Base-by-base conservation (phyloP, 2,113 vertebrate genomes). In the Alligator sinensis region DNA sequence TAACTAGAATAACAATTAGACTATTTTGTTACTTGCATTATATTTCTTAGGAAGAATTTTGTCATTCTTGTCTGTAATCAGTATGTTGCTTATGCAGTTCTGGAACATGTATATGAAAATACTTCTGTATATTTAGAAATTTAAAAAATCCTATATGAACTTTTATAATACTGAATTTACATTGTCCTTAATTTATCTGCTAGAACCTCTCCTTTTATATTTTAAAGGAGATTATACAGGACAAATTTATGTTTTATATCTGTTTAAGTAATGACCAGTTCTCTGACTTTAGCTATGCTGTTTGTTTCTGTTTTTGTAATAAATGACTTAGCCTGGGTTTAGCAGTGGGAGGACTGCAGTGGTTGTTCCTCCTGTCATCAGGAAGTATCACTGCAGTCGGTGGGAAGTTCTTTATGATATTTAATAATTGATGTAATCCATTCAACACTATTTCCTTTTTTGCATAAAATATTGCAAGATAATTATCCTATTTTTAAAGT, bases 341-440 rank as follows among this genome's bases (percentile, higher is more conserved):
- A 88, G 24, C 90, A 66, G 63, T 77, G 80, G 87, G 68, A 54
- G 66, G 78, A 93, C 94, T 95, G 96, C 96, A 92, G 96, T 70
- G 76, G 13, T 84, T 77, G 89, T 27, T 80, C 93, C 38, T 76
- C 72, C 90, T 8, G 9, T 74, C 60, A 60, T 89, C 63, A 77
- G 90, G 89, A 78, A 94, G 87, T 47, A 47, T 92, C 81, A 74
- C 92, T 97, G 95, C 96, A 94, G 89, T 95, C 83, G 77, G 54
- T 82, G 25, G 55, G 63, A 77, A 87, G 63, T 82, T 86, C 57
- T 9, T 5, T 63, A 3, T 38, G 58, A 21, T 87, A 62, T 86
- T 59, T 47, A 38, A 14, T 82, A 12, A 62, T 34, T 63, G 47
- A 14, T 82, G 10, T 55, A 7, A 75, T 86, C 84, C 75, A 10